Evolutionary conservation across 2,888 invertebrate genomes (phyloP).

Genomic region (Sycophila texana): DNA sequence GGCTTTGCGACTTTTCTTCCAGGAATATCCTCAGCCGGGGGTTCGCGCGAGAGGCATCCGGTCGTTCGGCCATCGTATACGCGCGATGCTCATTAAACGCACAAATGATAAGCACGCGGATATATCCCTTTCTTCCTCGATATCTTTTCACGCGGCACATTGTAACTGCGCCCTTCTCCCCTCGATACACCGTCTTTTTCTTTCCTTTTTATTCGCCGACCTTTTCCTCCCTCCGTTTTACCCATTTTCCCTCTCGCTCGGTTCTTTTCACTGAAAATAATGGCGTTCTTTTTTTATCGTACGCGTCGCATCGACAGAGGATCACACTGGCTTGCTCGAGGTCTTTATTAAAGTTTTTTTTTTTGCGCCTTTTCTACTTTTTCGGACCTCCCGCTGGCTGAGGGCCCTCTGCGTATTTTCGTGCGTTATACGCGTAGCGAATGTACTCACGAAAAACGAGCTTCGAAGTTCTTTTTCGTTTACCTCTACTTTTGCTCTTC

Average conservation of each 20-base stretch:
- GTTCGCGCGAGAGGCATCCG: not conserved
- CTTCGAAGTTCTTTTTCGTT: not conserved
- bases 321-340: not conserved
- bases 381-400: not conserved
- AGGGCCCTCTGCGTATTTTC: slow-evolving; percentile 18
- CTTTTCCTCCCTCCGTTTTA: slow-evolving; percentile 5
- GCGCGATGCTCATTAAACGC: slow-evolving; percentile 43
- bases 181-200: not conserved
- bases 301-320: not conserved
- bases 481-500: not conserved
- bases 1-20: slow-evolving; percentile 1
- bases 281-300: slow-evolving; percentile 6
- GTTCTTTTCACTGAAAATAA: slow-evolving; percentile 34
- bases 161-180: not conserved
- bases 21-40: not conserved
- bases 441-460: not conserved
- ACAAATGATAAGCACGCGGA: slow-evolving; percentile 40
- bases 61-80: not conserved
- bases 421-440: slow-evolving; percentile 40
- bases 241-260: not conserved
- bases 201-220: not conserved
- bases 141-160: slow-evolving; percentile 9
- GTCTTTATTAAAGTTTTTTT: slow-evolving; percentile 44
- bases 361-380: slow-evolving; percentile 7
- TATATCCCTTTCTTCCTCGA: slow-evolving; percentile 12